These are phyloP conservation scores for Pluvialis apricaria DNA, from an alignment of 2,113 vertebrate species.

Conservation along the genomic window DNA sequence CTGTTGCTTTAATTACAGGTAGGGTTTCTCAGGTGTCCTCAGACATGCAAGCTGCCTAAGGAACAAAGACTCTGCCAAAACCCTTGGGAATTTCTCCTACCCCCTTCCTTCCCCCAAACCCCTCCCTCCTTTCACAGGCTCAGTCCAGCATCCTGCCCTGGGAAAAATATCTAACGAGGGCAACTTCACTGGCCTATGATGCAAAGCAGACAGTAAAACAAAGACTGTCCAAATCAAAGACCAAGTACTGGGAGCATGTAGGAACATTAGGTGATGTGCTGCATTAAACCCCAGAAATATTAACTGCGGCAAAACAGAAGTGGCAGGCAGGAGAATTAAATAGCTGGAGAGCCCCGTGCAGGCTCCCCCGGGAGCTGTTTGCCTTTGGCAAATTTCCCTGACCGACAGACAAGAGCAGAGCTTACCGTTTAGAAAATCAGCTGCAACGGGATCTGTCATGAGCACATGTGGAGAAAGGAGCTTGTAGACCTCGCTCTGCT, in stretches of 20 bases:
- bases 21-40: neutral
- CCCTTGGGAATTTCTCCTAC: neutral
- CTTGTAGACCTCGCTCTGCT: slow-evolving; percentile 87
- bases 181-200: neutral
- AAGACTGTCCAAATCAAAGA: neutral
- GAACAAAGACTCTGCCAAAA: neutral
- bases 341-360: neutral
- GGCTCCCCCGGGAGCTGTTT: neutral
- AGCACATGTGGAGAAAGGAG: slow-evolving; percentile 84
- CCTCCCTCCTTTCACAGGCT: neutral
- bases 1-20: neutral
- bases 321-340: neutral
- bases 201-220: neutral
- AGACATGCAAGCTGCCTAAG: neutral
- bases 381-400: slow-evolving; percentile 3
- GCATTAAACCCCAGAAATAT: neutral
- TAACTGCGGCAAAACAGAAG: neutral
- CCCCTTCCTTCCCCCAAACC: neutral
- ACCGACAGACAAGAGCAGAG: neutral
- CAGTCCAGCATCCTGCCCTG: neutral
- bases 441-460: slow-evolving; percentile 76
- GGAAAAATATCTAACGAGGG: neutral
- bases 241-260: neutral
- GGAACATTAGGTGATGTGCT: neutral
- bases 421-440: slow-evolving; percentile 84